Conservation (phyloP, 1,140 invertebrate genomes). For the Cydia strobilella region DNA sequence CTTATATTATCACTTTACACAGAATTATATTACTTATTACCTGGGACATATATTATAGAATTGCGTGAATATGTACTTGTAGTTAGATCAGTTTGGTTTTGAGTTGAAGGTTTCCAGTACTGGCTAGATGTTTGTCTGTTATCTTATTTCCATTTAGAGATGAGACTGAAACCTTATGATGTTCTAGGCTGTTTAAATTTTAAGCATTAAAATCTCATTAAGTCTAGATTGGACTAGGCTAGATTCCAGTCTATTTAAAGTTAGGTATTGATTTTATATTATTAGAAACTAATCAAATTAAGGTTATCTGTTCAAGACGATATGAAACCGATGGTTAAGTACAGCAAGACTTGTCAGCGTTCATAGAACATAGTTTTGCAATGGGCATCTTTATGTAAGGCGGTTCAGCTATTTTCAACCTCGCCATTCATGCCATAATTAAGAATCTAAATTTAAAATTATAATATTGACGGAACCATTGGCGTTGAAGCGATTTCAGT, state of each 20-base stretch:
- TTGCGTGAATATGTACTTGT: not conserved
- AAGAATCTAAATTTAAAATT: too few species aligned
- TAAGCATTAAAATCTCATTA: not conserved
- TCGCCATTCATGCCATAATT: too few species aligned
- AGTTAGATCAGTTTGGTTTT: not conserved
- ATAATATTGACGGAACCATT: too few species aligned
- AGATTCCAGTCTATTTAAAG: not conserved
- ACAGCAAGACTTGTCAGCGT: too few species aligned
- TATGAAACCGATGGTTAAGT: too few species aligned
- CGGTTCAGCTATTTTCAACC: too few species aligned
- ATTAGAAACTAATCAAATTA: not conserved
- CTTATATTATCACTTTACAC: not conserved
- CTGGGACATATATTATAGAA: not conserved
- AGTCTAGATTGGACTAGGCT: not conserved
- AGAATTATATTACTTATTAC: not conserved
- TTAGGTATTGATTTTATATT: not conserved
- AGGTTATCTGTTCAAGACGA: not conserved
- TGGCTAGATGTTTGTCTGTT: not conserved
- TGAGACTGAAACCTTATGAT: constrained; percentile 7
- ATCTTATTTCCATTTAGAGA: constrained; percentile 9
- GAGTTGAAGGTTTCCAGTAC: not conserved
- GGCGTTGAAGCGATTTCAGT: too few species aligned
- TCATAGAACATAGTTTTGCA: not conserved
- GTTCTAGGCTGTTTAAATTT: not conserved
- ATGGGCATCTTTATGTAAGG: too few species aligned